Percentiles rank a stretch among this genome's conserved stretches.
Evolutionary conservation across 1,140 invertebrate genomes (phyloP).

Genomic region (Rhizoglyphus robini): DNA sequence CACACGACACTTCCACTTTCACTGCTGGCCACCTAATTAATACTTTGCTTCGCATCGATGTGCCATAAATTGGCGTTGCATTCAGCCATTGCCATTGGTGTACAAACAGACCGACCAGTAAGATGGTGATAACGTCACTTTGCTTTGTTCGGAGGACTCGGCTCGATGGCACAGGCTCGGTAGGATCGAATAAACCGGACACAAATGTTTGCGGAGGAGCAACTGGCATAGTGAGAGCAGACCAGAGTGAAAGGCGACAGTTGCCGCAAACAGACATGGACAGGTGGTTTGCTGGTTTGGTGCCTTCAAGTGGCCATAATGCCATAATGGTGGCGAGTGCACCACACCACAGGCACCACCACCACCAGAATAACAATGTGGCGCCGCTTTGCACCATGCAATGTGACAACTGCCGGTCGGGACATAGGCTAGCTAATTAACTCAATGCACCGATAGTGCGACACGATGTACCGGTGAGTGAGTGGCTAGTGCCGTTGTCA

Average conservation of each 20-base stretch:
- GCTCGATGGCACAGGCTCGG: neutral
- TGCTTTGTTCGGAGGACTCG: neutral
- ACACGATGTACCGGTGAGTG: no score
- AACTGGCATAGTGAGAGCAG: neutral
- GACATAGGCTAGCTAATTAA: no score
- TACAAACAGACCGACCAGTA: neutral
- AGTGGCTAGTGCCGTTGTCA: no score
- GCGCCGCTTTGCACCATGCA: no score
- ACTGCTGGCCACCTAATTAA: slow-evolving; percentile 8
- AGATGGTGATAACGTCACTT: slow-evolving; percentile 9
- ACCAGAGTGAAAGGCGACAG: neutral
- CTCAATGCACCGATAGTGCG: no score
- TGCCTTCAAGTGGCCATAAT: neutral
- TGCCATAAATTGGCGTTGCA: neutral
- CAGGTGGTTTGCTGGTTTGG: slow-evolving; percentile 11
- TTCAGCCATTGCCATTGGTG: neutral
- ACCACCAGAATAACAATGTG: no score
- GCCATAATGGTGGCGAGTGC: neutral
- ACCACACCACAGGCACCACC: neutral
- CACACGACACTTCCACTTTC: neutral
- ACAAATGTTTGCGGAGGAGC: slow-evolving; percentile 9
- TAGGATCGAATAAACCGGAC: neutral
- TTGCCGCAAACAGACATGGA: slow-evolving; percentile 1
- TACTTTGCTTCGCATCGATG: slow-evolving; percentile 1
- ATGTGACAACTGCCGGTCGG: no score